Percentiles rank a stretch among this genome's conserved stretches.
These are phyloP conservation scores for Amazona vittata DNA, from an alignment of 2,113 vertebrate genomes.

Conservation along the genomic window DNA sequence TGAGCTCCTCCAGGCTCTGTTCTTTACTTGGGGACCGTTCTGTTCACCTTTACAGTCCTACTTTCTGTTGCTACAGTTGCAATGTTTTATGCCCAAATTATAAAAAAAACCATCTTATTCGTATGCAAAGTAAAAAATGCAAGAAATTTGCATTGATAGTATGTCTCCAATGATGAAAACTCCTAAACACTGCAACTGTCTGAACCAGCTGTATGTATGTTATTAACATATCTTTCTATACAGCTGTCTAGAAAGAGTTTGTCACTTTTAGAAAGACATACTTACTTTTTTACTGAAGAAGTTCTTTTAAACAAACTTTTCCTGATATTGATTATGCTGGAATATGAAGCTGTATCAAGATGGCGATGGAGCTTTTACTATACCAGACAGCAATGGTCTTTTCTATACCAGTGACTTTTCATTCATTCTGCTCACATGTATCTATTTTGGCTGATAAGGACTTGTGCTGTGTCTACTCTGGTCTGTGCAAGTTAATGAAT, in stretches of 20 bases:
- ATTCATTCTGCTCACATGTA: background rate
- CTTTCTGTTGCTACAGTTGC: background rate
- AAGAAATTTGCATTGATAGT: background rate
- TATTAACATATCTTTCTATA: background rate
- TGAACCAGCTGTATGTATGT: background rate
- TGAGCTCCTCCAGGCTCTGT: background rate
- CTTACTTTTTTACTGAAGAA: background rate
- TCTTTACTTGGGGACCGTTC: background rate
- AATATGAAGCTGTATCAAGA: accelerated
- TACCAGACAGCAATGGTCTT: background rate
- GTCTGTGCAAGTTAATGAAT: background rate
- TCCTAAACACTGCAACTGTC: background rate
- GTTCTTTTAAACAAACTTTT: background rate
- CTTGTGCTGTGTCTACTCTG: background rate
- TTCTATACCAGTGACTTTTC: background rate
- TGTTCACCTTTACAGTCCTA: background rate
- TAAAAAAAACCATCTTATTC: background rate
- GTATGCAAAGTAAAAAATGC: background rate
- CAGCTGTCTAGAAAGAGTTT: background rate
- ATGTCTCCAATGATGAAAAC: background rate
- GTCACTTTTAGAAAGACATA: background rate
- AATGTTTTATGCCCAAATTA: background rate
- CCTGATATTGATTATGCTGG: background rate
- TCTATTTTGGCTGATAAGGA: background rate
- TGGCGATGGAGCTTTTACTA: background rate